Percentiles rank a stretch among this genome's conserved stretches.
Evolutionary conservation across 2,797 vertebrate genomes (phyloP).

Genomic region (Lithobates pipiens): DNA sequence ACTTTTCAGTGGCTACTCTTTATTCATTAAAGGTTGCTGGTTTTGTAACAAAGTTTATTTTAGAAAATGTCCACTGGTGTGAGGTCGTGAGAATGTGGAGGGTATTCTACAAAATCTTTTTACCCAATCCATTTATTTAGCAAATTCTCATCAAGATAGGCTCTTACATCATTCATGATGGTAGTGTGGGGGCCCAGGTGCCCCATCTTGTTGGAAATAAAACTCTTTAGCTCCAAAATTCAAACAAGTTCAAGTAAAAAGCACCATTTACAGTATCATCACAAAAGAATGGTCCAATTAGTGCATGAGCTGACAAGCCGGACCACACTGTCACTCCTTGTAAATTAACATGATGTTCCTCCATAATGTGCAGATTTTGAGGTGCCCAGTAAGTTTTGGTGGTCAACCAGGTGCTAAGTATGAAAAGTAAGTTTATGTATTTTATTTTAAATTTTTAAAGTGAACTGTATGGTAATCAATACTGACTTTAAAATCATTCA

Average conservation of each 20-base stretch:
- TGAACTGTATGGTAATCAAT: no score
- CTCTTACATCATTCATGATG: neutral
- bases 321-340: no score
- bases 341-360: no score
- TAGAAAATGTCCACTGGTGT: neutral
- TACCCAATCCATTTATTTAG: neutral
- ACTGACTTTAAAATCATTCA: no score
- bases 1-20: neutral
- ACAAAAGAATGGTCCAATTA: no score
- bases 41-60: neutral
- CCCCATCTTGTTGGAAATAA: neutral
- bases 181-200: neutral
- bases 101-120: neutral
- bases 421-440: no score
- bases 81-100: neutral
- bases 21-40: neutral
- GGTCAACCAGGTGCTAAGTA: no score
- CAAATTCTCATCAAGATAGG: neutral
- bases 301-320: no score
- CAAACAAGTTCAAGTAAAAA: neutral
- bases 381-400: no score
- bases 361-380: no score
- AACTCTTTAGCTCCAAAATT: neutral
- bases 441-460: no score
- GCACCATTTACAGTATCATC: no score